Conservation (phyloP, 2,888 invertebrate species). For the Parnassius smintheus region DNA sequence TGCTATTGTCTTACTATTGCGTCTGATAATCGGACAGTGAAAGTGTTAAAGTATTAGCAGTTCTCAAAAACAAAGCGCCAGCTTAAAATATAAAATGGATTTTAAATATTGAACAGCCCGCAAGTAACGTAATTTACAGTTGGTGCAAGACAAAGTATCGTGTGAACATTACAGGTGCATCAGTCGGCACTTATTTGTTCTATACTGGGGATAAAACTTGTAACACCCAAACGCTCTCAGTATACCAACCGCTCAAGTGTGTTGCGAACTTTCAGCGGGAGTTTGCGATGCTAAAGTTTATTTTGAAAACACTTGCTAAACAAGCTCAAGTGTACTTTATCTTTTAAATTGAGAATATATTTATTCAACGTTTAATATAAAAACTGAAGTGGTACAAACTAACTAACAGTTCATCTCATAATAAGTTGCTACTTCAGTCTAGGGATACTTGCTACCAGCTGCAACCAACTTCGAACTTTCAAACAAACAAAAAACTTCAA, state of each 20-base stretch:
- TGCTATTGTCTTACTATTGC: too few relatives aligned
- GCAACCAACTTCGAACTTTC: too few relatives aligned
- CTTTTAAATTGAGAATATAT: not conserved
- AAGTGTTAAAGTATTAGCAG: too few relatives aligned
- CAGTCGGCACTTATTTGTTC: constrained; percentile 25
- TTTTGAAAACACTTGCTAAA: constrained; percentile 10
- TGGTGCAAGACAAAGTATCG: constrained; percentile 22
- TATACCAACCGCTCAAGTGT: constrained; percentile 26
- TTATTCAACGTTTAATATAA: too few relatives aligned
- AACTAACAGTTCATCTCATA: too few relatives aligned
- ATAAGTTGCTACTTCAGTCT: too few relatives aligned
- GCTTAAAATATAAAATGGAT: constrained; percentile 13
- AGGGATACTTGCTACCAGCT: too few relatives aligned
- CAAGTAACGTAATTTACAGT: constrained; percentile 13
- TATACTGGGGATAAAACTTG: constrained; percentile 36
- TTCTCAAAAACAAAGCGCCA: too few relatives aligned
- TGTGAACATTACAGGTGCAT: constrained; percentile 23
- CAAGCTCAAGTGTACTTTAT: not conserved
- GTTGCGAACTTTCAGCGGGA: constrained; percentile 25
- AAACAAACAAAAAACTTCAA: too few relatives aligned
- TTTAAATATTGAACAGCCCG: constrained; percentile 17
- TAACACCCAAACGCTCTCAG: constrained; percentile 36
- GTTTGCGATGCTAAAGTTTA: constrained; percentile 14
- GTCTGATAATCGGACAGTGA: too few relatives aligned
- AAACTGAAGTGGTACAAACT: too few relatives aligned